phyloP scores from a whole-genome alignment of 2,888 invertebrate species.

The Lysandra coridon region DNA sequence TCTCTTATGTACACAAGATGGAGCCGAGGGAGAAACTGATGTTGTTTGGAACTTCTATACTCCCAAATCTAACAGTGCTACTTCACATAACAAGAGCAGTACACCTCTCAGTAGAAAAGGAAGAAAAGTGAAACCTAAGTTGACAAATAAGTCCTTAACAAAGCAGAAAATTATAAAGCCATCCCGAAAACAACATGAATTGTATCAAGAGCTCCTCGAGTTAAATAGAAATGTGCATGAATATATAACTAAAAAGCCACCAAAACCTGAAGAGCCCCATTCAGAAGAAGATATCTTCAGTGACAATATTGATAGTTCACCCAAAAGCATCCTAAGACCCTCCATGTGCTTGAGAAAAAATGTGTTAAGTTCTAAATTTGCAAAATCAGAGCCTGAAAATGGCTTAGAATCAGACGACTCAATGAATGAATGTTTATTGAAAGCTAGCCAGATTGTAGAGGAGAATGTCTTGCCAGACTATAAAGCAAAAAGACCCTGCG shows the following conservation, averaged over 20 bases:
- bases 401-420: conserved; percentile 76
- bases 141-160: conserved; percentile 57
- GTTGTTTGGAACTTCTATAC: conserved; percentile 78
- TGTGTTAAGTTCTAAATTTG: conserved; percentile 69
- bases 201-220: conserved; percentile 69
- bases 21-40: conserved; percentile 71
- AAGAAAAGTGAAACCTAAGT: conserved; percentile 57
- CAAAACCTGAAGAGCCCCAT: conserved; percentile 49
- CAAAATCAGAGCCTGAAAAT: conserved; percentile 61
- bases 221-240: conserved; percentile 70
- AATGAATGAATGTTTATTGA: conserved; percentile 73
- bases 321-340: conserved; percentile 57
- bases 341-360: conserved; percentile 66
- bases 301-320: conserved; percentile 62
- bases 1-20: conserved; percentile 75
- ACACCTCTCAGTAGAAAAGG: conserved; percentile 66
- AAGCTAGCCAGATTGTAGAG: conserved; percentile 74
- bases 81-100: conserved; percentile 56
- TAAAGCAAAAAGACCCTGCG: conserved; percentile 51
- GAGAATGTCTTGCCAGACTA: conserved; percentile 57
- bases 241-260: conserved; percentile 56
- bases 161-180: conserved; percentile 57
- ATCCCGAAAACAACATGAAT: conserved; percentile 61
- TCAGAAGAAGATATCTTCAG: conserved; percentile 70
- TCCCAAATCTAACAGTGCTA: conserved; percentile 63